Evolutionary conservation across 2,888 invertebrate genomes (phyloP), one percentile per base, ranked within the genome.

Genomic region (Sarcophaga subvicina): DNA sequence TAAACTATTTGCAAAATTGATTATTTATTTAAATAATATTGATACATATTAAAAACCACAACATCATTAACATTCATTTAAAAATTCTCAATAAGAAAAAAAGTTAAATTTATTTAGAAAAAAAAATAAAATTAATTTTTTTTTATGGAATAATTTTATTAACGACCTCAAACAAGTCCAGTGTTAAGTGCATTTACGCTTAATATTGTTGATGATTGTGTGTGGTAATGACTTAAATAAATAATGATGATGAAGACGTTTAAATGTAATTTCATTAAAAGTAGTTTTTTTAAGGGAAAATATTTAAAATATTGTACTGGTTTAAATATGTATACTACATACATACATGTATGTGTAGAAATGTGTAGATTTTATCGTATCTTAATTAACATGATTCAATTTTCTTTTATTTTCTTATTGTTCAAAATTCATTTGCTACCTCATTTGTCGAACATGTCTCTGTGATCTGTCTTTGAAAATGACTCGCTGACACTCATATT

Each of bases 31-130:
- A 54, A 54, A 54, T 12, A 54, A 54, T 54, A 54, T 54, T 54
- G 17, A 54, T 54, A 54, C 54, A 17, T 37, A 37, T 37, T 37
- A 37, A 64, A 66, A 72, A 72, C 59, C 25, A 47, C 47, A 72
- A 45, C 25, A 63, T 66, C 37, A 80, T 80, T 72, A 66, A 45
- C 80, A 72, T 72, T 72, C 22, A 63, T 66, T 54, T 14, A 54
- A 54, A 14, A 54, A 54, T 54, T 17, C 17, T 54, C 17, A 12
- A 17, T 54, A 54, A 14, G 54, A 54, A 54, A 54, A 54, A 54
- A 54, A 14, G 3, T 17, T 54, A 0, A 14, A 14, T 54, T 54
- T 54, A 54, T 54, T 54, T 14, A 5, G 12, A 17, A 54, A 54
- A 14, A 49, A 49, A 49, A 54, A 14, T 54, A 54, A 54, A 54